phyloP scores from a whole-genome alignment of 2,888 invertebrate species.

The Macrophya alboannulata region DNA sequence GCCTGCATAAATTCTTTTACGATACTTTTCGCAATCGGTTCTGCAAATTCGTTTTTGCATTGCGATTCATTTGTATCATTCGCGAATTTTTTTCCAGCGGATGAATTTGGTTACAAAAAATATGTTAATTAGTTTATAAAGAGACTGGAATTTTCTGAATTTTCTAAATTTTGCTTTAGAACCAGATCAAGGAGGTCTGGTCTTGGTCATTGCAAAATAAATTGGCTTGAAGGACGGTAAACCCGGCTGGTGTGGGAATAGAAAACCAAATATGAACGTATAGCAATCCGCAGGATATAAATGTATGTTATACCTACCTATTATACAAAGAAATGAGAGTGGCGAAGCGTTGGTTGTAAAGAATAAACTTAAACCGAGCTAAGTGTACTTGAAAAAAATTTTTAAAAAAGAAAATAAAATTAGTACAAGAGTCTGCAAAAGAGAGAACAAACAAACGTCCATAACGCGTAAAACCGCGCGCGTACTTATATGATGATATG shows the following conservation, averaged over 20 bases:
- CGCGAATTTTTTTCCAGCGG: neutral
- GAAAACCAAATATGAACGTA: neutral
- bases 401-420: neutral
- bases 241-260: neutral
- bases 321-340: slow-evolving; percentile 11
- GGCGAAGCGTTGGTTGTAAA: slow-evolving; percentile 28
- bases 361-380: neutral
- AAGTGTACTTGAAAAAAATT: neutral
- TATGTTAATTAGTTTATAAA: neutral
- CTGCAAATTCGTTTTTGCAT: too few species aligned
- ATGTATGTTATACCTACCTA: too few species aligned
- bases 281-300: neutral
- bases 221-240: neutral
- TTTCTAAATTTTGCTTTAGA: neutral
- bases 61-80: too few species aligned
- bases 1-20: too few species aligned
- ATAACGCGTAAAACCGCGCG: slow-evolving; percentile 7
- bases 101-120: neutral
- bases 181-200: neutral
- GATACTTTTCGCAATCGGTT: too few species aligned
- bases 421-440: neutral
- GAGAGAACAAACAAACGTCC: slow-evolving; percentile 5
- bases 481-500: neutral
- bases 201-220: neutral
- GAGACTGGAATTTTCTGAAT: neutral